These are phyloP conservation scores for Epinotia brunnichana DNA, from an alignment of 2,888 invertebrate genomes.

Conservation along the genomic window DNA sequence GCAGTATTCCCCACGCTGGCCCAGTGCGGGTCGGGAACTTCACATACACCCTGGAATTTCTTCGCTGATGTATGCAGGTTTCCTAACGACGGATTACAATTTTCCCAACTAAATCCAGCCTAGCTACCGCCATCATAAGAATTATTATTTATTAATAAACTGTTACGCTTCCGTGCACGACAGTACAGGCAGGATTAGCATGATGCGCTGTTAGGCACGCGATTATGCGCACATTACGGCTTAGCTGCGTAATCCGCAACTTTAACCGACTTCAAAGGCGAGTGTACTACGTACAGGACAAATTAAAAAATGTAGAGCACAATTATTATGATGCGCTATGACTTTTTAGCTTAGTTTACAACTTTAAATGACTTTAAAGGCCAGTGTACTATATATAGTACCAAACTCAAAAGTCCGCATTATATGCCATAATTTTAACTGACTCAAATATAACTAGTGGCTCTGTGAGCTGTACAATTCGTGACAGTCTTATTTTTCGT, in stretches of 20 bases:
- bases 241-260: conserved; percentile 9
- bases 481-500: no score
- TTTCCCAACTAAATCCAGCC: neutral
- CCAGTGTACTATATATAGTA: conserved; percentile 1
- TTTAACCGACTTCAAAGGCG: conserved; percentile 10
- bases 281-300: neutral
- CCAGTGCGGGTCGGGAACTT: no score
- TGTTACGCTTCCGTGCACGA: neutral
- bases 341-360: no score
- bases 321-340: no score
- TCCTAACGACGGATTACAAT: neutral
- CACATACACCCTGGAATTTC: no score
- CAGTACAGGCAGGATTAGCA: conserved; percentile 8
- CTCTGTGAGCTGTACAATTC: no score
- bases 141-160: neutral
- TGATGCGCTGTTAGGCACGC: conserved; percentile 12
- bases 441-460: no score
- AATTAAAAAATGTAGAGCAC: neutral
- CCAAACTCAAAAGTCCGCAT: neutral
- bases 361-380: conserved; percentile 8
- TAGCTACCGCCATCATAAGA: neutral
- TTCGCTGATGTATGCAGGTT: no score
- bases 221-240: conserved; percentile 7
- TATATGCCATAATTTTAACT: neutral
- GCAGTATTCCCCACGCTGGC: no score